phyloP scores from a whole-genome alignment of 2,113 vertebrate species.

The Henicopernis longicauda region DNA sequence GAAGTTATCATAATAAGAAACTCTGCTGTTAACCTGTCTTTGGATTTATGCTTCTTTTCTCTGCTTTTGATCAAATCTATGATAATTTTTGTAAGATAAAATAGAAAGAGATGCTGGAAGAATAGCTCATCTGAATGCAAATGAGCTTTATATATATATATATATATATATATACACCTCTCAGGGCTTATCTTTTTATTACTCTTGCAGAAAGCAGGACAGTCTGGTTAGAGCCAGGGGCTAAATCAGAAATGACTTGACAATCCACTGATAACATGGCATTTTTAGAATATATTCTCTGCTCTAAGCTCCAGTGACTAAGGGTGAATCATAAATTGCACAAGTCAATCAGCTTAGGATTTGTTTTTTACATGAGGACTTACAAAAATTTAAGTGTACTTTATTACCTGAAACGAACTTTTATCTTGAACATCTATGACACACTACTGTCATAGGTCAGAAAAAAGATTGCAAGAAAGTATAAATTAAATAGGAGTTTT shows the following conservation, averaged over 20 bases:
- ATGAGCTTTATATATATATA: not conserved
- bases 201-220: not conserved
- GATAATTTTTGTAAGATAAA: slow-evolving; percentile 39
- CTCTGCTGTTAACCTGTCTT: slow-evolving; percentile 3
- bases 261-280: slow-evolving; percentile 17
- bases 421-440: not conserved
- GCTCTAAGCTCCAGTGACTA: not conserved
- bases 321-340: slow-evolving; percentile 19
- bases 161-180: not conserved
- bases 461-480: not conserved
- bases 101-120: not conserved
- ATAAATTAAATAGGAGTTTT: not conserved
- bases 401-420: not conserved
- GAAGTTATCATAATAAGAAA: not conserved
- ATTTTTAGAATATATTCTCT: slow-evolving; percentile 26
- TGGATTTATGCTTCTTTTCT: not conserved
- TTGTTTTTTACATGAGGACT: not conserved
- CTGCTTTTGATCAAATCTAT: slow-evolving; percentile 30
- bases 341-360: not conserved
- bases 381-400: not conserved
- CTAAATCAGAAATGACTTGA: slow-evolving; percentile 53
- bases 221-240: slow-evolving; percentile 12
- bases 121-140: slow-evolving; percentile 41
- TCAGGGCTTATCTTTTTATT: slow-evolving; percentile 50
- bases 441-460: not conserved